Percentiles rank a stretch among this genome's conserved stretches.
Evolutionary conservation across 2,113 vertebrate genomes (phyloP).

Genomic region (Bufo bufo): DNA sequence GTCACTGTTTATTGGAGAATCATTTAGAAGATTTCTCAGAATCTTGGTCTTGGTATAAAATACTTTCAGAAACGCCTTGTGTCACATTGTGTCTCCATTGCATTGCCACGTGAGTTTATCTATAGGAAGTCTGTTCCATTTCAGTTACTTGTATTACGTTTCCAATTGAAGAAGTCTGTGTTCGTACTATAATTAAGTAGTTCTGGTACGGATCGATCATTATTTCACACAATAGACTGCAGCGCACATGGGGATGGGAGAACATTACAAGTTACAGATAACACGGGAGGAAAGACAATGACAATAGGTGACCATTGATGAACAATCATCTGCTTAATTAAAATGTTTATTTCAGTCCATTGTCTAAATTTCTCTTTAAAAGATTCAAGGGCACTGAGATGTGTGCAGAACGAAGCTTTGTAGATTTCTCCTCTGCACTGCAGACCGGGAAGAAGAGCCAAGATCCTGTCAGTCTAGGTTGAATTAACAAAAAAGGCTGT

Average conservation of each 20-base stretch:
- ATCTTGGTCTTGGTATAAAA: background rate
- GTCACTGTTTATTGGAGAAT: no score
- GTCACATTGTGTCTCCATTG: background rate
- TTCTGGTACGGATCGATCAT: constrained; percentile 20
- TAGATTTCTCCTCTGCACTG: constrained; percentile 14
- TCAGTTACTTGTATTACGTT: constrained; percentile 30
- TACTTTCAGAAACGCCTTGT: background rate
- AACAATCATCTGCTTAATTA: constrained; percentile 38
- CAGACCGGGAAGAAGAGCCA: constrained; percentile 26
- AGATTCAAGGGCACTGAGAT: constrained; percentile 20
- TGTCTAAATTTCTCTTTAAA: constrained; percentile 16
- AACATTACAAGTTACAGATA: background rate
- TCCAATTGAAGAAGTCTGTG: constrained; percentile 22
- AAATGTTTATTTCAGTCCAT: constrained; percentile 19
- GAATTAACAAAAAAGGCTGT: constrained; percentile 55
- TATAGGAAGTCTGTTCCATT: background rate
- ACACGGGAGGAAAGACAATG: background rate
- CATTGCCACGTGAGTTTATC: background rate
- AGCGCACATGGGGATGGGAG: background rate
- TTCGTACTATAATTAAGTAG: constrained; percentile 30
- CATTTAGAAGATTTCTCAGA: background rate
- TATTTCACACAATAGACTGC: constrained; percentile 32
- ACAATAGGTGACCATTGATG: background rate
- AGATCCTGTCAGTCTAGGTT: constrained; percentile 38
- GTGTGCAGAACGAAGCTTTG: background rate